Percentiles rank a stretch among this genome's conserved stretches.
Conservation (phyloP, 1,140 invertebrate species). For the Bemisia tabaci region DNA sequence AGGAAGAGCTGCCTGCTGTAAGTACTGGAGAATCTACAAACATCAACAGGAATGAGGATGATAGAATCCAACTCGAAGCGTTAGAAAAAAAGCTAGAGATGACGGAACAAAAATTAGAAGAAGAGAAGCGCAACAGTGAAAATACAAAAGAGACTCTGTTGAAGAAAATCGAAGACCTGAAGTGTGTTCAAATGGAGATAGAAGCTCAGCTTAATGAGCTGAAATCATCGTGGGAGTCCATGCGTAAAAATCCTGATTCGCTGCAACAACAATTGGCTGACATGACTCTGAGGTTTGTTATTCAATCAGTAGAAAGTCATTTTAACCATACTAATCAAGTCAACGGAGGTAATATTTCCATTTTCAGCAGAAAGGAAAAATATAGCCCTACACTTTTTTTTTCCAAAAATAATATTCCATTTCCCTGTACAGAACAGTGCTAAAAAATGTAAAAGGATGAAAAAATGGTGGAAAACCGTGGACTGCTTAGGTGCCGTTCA, state of each 20-base stretch:
- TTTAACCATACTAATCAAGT: too few relatives aligned
- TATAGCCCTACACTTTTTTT: too few relatives aligned
- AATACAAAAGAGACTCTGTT: background rate
- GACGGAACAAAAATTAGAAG: background rate
- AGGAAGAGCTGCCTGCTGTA: background rate
- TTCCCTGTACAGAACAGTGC: too few relatives aligned
- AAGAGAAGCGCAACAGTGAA: background rate
- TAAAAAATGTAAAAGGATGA: too few relatives aligned
- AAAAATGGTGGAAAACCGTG: too few relatives aligned
- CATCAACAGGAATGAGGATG: background rate
- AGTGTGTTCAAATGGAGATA: background rate
- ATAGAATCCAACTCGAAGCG: background rate
- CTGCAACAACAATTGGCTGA: background rate
- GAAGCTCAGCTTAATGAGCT: background rate
- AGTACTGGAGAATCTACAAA: background rate
- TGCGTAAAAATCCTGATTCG: background rate
- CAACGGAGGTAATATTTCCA: too few relatives aligned
- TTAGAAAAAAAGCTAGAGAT: background rate
- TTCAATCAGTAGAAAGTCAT: too few relatives aligned
- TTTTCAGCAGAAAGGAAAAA: too few relatives aligned
- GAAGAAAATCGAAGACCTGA: background rate
- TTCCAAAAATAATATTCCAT: too few relatives aligned
- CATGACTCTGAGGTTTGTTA: background rate
- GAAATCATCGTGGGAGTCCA: background rate
- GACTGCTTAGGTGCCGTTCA: too few relatives aligned